These are phyloP conservation scores for Brachionus calyciflorus DNA, from an alignment of 1,140 invertebrate genomes.

Conservation along the genomic window DNA sequence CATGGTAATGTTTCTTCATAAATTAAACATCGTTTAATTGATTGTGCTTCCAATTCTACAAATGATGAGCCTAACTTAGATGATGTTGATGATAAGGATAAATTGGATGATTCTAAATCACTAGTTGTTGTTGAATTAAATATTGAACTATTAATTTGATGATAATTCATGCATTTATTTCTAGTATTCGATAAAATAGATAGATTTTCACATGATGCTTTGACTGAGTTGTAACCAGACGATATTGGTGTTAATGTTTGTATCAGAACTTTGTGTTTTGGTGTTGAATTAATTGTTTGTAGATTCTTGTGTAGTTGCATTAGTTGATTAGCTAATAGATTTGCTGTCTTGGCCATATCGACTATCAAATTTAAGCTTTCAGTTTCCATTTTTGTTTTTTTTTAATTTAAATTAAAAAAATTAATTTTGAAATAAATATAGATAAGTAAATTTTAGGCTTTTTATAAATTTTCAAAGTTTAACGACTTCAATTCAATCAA, in stretches of 20 bases:
- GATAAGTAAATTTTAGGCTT: too few species aligned
- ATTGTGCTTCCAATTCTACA: not conserved
- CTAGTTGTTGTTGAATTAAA: not conserved
- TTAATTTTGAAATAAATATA: too few species aligned
- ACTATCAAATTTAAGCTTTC: not conserved
- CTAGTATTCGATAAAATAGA: not conserved
- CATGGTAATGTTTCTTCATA: not conserved
- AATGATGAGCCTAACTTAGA: not conserved
- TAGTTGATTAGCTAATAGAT: not conserved
- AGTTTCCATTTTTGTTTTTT: not conserved
- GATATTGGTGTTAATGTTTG: slow-evolving; percentile 7
- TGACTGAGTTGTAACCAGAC: slow-evolving; percentile 2
- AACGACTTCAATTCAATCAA: too few species aligned
- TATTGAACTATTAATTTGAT: not conserved
- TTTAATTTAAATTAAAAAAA: too few species aligned
- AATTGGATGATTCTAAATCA: not conserved
- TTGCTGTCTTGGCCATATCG: slow-evolving; percentile 26
- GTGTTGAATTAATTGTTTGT: not conserved
- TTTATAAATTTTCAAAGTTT: too few species aligned
- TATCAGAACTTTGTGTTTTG: not conserved
- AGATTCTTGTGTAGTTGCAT: slow-evolving; percentile 21
- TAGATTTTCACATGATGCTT: slow-evolving; percentile 14
- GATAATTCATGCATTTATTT: too few species aligned
- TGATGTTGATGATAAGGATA: too few species aligned
- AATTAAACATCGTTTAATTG: not conserved